phyloP scores from a whole-genome alignment of 2,113 vertebrate genomes.

The Passerina amoena region DNA sequence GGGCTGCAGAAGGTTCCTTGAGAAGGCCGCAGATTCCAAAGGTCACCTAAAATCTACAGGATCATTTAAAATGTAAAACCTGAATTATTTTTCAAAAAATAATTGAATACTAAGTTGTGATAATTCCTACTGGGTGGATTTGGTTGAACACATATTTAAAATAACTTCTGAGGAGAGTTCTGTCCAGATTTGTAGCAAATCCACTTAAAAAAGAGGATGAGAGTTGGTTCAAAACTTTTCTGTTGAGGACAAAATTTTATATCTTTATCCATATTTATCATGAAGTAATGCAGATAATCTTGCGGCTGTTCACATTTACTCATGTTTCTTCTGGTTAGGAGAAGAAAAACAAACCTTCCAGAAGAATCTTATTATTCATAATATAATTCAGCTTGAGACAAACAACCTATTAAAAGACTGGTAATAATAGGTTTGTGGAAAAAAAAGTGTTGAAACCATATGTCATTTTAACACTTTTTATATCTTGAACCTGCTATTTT shows the following conservation, averaged over 20 bases:
- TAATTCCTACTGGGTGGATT: background rate
- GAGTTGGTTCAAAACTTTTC: background rate
- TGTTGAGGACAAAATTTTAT: background rate
- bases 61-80: background rate
- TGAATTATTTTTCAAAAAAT: background rate
- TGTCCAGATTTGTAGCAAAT: background rate
- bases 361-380: background rate
- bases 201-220: background rate
- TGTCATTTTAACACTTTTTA: background rate
- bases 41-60: background rate
- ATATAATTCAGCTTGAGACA: background rate
- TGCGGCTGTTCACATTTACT: background rate
- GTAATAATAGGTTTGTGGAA: background rate
- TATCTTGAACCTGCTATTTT: background rate
- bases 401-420: background rate
- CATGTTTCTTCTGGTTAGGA: background rate
- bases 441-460: background rate
- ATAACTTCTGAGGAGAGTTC: background rate
- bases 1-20: background rate
- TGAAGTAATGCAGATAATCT: background rate
- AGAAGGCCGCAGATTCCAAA: background rate
- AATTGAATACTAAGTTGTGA: background rate
- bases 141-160: background rate
- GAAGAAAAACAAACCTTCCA: background rate
- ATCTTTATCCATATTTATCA: background rate